A percentile compares a stretch with the other conserved stretches of the same genome.
Evolutionary conservation across 2,888 invertebrate genomes (phyloP).

Genomic region (Acronicta psi): DNA sequence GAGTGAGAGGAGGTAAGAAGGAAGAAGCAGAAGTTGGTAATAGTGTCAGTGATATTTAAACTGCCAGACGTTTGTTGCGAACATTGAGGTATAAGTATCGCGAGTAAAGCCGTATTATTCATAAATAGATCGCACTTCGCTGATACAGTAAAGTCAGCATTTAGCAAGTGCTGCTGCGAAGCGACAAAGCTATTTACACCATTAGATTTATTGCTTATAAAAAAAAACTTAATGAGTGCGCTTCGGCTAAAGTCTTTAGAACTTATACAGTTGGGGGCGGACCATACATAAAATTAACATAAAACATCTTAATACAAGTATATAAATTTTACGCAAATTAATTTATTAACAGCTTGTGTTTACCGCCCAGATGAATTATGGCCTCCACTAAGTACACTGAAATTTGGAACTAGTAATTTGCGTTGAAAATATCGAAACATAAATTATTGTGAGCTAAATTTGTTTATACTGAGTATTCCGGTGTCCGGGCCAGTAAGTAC

Average conservation of each 20-base stretch:
- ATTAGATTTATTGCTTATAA: slow-evolving; percentile 80
- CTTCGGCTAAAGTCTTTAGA: slow-evolving; percentile 66
- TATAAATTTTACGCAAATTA: slow-evolving; percentile 77
- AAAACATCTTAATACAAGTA: slow-evolving; percentile 78
- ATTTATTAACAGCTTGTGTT: slow-evolving; percentile 76
- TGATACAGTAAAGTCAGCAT: slow-evolving; percentile 53
- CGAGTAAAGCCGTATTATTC: no score
- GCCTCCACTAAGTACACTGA: slow-evolving; percentile 47
- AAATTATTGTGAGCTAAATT: slow-evolving; percentile 40
- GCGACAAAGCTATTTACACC: slow-evolving; percentile 70
- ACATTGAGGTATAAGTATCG: no score
- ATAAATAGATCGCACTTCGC: slow-evolving; percentile 21
- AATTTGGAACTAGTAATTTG: slow-evolving; percentile 34
- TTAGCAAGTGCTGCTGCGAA: slow-evolving; percentile 66
- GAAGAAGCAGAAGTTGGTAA: no score
- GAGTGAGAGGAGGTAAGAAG: no score
- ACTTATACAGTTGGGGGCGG: slow-evolving; percentile 75
- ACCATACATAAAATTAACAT: slow-evolving; percentile 83
- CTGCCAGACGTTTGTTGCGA: no score
- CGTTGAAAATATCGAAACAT: slow-evolving; percentile 13
- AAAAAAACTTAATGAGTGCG: slow-evolving; percentile 79
- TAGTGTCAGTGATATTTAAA: no score
- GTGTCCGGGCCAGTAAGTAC: slow-evolving; percentile 46
- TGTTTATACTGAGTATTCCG: slow-evolving; percentile 48
- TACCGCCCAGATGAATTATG: slow-evolving; percentile 69